Evolutionary conservation across 2,888 invertebrate species (phyloP), one percentile per base, ranked within the genome.

Genomic region (Drosophila anomalipes): DNA sequence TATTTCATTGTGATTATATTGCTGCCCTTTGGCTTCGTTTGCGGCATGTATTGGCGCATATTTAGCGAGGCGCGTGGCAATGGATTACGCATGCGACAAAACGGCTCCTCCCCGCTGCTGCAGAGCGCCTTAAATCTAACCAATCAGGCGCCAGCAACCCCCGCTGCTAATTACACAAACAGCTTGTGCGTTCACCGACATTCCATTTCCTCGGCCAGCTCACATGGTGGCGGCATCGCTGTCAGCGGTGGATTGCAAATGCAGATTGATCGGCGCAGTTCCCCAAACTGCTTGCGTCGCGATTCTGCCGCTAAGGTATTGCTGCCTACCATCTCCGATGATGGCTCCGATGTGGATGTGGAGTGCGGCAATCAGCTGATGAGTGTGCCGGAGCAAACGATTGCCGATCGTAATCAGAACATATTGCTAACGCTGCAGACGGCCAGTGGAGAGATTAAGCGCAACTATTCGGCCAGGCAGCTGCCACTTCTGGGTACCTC

Each of bases 1-100:
- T 94, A 93, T 68, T 94, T 94, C 69, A 88, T 93, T 28, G 89
- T 93, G 19, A 93, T 94, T 59, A 94, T 94, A 4, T 54, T 94
- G 75, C 75, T 94, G 86, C 93, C 93, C 9, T 94, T 94, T 58
- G 92, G 92, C 26, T 92, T 94, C 33, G 93, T 94, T 0, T 93
- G 94, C 52, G 92, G 93, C 57, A 94, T 94, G 93, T 94, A 94
- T 58, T 94, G 93, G 94, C 90, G 93, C 61, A 94, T 94, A 65
- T 93, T 93, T 69, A 92, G 93, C 10, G 93, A 94, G 80, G 93
- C 93, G 3, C 89, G 93, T 4, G 93, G 93, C 64, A 94, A 94
- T 74, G 93, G 94, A 2, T 72, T 94, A 70, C 90, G 93, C 37
- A 93, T 94, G 92, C 90, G 93, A 3, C 93, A 94, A 64, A 94